Evolutionary conservation across 2,888 invertebrate species (phyloP).

Genomic region (Polydrusus cervinus): DNA sequence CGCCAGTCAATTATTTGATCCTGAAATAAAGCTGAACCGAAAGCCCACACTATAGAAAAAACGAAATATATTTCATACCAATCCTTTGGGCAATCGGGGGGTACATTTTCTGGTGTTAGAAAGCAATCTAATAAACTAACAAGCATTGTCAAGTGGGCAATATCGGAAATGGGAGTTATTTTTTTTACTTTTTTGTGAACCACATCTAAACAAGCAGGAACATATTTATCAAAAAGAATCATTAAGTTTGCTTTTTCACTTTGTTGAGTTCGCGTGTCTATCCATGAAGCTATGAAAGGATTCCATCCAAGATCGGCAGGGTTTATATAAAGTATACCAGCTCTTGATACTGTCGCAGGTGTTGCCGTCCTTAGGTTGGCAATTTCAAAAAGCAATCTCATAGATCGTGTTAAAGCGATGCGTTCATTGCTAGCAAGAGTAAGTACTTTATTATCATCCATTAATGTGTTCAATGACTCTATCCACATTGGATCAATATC

Average conservation of each 20-base stretch:
- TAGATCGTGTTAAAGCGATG: conserved; percentile 89
- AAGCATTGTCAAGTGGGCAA: conserved; percentile 91
- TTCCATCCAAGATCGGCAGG: conserved; percentile 96
- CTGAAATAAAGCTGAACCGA: conserved; percentile 93
- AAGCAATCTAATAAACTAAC: conserved; percentile 91
- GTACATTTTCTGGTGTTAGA: conserved; percentile 85
- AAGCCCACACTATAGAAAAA: conserved; percentile 93
- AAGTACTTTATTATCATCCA: conserved; percentile 97
- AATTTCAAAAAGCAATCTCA: conserved; percentile 96
- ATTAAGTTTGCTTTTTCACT: conserved; percentile 87
- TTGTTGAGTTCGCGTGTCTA: conserved; percentile 82
- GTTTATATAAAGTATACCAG: conserved; percentile 95
- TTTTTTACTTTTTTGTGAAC: conserved; percentile 85
- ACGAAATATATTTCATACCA: conserved; percentile 96
- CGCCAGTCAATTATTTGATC: conserved; percentile 94
- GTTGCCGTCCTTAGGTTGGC: conserved; percentile 92
- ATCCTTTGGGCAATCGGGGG: conserved; percentile 93
- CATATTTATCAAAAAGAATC: conserved; percentile 94
- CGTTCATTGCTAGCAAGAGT: conserved; percentile 96
- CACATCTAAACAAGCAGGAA: conserved; percentile 87
- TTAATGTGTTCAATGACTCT: conserved; percentile 95
- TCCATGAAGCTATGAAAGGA: conserved; percentile 93
- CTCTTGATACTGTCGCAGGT: conserved; percentile 95
- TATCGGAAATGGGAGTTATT: conserved; percentile 92
- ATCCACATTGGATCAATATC: conserved; percentile 99